These are phyloP conservation scores for Seriola aureovittata DNA, from an alignment of 2,113 vertebrate genomes.

Conservation along the genomic window DNA sequence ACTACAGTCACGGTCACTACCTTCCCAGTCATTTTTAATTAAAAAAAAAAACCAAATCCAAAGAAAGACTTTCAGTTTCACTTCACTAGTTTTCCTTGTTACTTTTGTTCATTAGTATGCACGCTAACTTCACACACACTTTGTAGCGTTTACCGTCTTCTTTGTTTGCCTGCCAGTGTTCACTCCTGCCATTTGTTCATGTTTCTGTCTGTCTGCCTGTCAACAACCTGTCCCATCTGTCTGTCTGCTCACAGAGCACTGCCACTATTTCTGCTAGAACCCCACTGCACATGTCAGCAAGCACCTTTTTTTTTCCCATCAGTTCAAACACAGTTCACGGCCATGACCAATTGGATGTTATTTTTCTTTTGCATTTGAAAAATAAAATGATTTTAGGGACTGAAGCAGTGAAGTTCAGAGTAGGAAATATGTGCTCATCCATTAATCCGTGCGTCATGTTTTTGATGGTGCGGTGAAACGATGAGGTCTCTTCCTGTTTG, in stretches of 20 bases:
- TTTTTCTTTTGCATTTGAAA: conserved; percentile 9
- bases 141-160: background rate
- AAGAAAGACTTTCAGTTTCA: background rate
- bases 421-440: background rate
- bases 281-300: conserved; percentile 19
- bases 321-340: conserved; percentile 15
- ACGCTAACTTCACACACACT: conserved; percentile 1
- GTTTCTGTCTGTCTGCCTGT: conserved; percentile 21
- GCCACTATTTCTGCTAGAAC: conserved; percentile 23
- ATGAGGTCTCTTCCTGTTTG: conserved; percentile 27
- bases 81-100: background rate
- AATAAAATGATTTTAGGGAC: background rate
- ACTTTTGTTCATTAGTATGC: conserved; percentile 5
- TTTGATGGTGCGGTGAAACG: conserved; percentile 28
- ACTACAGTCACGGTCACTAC: no score
- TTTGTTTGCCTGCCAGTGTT: conserved; percentile 31
- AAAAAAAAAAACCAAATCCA: no score
- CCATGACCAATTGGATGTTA: conserved; percentile 15
- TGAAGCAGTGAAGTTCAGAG: conserved; percentile 6
- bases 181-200: conserved; percentile 25
- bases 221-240: background rate
- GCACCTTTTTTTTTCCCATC: conserved; percentile 10
- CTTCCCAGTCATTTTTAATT: no score
- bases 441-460: conserved; percentile 25
- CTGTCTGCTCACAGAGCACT: conserved; percentile 44